A percentile compares a stretch with the other conserved stretches of the same genome.
Evolutionary conservation across 1,140 invertebrate genomes (phyloP).

Genomic region (Pseudachorutes palmiensis): DNA sequence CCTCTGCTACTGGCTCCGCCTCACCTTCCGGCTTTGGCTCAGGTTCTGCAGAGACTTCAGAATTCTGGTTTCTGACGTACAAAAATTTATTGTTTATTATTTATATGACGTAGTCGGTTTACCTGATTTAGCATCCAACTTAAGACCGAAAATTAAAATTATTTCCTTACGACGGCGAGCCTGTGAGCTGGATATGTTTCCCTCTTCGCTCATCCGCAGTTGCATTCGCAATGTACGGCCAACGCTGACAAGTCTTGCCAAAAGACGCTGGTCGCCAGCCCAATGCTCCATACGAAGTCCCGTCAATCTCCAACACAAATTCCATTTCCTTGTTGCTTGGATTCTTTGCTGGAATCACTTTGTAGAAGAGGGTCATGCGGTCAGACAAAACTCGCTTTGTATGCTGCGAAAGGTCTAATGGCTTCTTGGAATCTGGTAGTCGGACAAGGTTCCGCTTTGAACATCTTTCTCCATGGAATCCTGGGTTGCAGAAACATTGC

Average conservation of each 20-base stretch:
- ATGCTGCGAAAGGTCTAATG: slow-evolving; percentile 29
- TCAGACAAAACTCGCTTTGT: slow-evolving; percentile 33
- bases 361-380: slow-evolving; percentile 32
- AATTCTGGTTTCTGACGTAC: slow-evolving; percentile 43
- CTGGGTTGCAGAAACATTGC: slow-evolving; percentile 75
- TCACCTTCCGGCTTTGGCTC: slow-evolving; percentile 33
- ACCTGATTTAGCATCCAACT: neutral
- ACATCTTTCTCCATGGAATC: slow-evolving; percentile 35
- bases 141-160: neutral
- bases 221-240: slow-evolving; percentile 31
- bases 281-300: slow-evolving; percentile 71
- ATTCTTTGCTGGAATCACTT: slow-evolving; percentile 15
- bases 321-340: slow-evolving; percentile 68
- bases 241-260: slow-evolving; percentile 24
- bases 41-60: slow-evolving; percentile 31
- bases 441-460: slow-evolving; percentile 29
- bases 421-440: slow-evolving; percentile 20
- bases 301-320: slow-evolving; percentile 69
- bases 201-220: slow-evolving; percentile 18
- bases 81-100: slow-evolving; percentile 27
- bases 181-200: slow-evolving; percentile 19
- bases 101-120: no score
- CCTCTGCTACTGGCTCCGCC: slow-evolving; percentile 43
- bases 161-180: slow-evolving; percentile 19
- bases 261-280: slow-evolving; percentile 54